Conservation (phyloP, 2,888 invertebrate species). For the Eumacrocentrus americanus region DNA sequence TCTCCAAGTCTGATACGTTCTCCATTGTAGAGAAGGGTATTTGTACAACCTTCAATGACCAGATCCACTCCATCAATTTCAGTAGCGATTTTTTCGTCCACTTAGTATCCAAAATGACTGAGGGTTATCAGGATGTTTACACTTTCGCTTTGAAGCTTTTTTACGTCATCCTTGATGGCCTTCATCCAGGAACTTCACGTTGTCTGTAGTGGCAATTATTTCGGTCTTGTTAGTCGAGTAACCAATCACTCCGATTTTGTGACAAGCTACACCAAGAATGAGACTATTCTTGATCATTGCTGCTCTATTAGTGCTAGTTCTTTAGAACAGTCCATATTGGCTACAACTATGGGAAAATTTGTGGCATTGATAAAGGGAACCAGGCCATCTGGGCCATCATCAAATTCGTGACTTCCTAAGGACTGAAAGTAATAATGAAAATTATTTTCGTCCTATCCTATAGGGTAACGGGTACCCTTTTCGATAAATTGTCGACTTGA, state of each 20-base stretch:
- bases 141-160: conserved; percentile 68
- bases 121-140: conserved; percentile 84
- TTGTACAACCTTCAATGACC: conserved; percentile 90
- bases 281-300: conserved; percentile 70
- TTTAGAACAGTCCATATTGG: conserved; percentile 75
- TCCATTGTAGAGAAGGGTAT: conserved; percentile 87
- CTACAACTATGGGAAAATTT: conserved; percentile 75
- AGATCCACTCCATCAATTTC: conserved; percentile 81
- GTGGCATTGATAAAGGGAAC: conserved; percentile 75
- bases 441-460: too few relatives aligned
- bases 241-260: conserved; percentile 81
- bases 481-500: too few relatives aligned
- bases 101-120: conserved; percentile 85
- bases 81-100: conserved; percentile 78
- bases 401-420: conserved; percentile 94
- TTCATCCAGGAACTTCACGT: conserved; percentile 66
- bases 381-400: conserved; percentile 77
- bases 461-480: too few relatives aligned
- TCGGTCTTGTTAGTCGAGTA: conserved; percentile 84
- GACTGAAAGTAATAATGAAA: too few relatives aligned
- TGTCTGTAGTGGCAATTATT: conserved; percentile 63
- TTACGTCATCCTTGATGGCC: conserved; percentile 72
- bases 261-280: conserved; percentile 69
- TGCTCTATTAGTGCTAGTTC: conserved; percentile 68
- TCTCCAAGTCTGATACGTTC: conserved; percentile 71